Base-by-base conservation (phyloP, 2,888 invertebrate species). In the Sphinx pinastri region DNA sequence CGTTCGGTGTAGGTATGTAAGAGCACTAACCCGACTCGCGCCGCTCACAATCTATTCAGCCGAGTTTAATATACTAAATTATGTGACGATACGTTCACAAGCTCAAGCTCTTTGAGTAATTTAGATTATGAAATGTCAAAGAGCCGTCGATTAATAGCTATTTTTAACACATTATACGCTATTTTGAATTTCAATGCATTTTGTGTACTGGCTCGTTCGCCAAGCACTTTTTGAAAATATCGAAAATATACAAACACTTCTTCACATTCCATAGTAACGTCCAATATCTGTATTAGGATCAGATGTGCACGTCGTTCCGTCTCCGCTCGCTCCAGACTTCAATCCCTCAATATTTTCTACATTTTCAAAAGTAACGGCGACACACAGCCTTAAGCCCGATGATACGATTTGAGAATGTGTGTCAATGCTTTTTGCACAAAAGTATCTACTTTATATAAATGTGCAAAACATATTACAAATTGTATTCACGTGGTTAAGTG, bases 331-430 rank as follows among this genome's bases (percentile, higher is more conserved):
- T n/a, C 55, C 4, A 19, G 8, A n/a, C 16, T 6, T 2, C 63
- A 49, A 16, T 49, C 19, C 12, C 6, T 47, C 59, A 63, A 69
- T 69, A 69, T 69, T 69, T 69, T 69, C 69, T 60, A 69, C 19
- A 73, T 63, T 71, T 71, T 68, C 71, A 69, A 75, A 76, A 69
- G 68, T 73, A 74, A 52, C 60, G 54, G 69, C 69, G 69, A 60
- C 63, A 74, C 75, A 70, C 77, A 84, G 84, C 84, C 84, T 72
- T 84, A 85, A 85, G 85, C 86, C 80, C 78, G 73, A 76, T 76
- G 82, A 81, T 80, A 80, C 86, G 75, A 84, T 81, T 84, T 79
- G 84, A 84, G 84, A 83, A 74, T 72, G 78, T 74, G 75, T 68
- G 67, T 57, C 55, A 66, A 57, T 60, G 58, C 68, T 72, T 67